Evolutionary conservation across 2,797 vertebrate species (phyloP).

Genomic region (Crocidura indochinensis): DNA sequence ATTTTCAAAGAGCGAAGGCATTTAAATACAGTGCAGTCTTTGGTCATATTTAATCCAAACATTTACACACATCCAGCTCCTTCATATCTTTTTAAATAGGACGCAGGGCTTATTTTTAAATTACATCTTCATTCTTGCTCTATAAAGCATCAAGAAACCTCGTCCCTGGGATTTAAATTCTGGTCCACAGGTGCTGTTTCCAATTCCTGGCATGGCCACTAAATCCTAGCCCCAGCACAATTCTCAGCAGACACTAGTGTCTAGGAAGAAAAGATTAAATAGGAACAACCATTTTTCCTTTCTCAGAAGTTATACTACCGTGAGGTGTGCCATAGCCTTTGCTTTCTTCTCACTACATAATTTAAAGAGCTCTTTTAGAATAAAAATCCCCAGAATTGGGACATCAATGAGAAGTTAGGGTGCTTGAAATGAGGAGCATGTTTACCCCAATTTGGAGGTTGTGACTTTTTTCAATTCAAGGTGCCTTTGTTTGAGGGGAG

Average conservation of each 20-base stretch:
- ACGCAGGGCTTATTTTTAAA: constrained; percentile 80
- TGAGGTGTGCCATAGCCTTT: neutral
- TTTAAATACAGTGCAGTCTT: constrained; percentile 65
- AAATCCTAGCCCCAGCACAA: constrained; percentile 58
- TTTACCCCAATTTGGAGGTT: constrained; percentile 7
- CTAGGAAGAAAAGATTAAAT: constrained; percentile 62
- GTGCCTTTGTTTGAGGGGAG: neutral
- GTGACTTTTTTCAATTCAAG: constrained; percentile 39
- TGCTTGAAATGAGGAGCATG: constrained; percentile 42
- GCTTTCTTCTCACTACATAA: constrained; percentile 30
- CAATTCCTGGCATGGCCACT: constrained; percentile 70
- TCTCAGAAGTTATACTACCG: constrained; percentile 25
- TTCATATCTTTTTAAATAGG: constrained; percentile 80
- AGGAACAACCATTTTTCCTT: constrained; percentile 41
- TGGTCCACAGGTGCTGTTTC: constrained; percentile 66
- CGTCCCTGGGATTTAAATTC: constrained; percentile 68
- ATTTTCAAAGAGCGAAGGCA: constrained; percentile 77
- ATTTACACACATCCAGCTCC: constrained; percentile 74
- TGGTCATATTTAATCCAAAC: constrained; percentile 79
- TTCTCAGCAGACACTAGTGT: constrained; percentile 32
- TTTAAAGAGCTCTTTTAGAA: constrained; percentile 59
- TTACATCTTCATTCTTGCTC: constrained; percentile 58
- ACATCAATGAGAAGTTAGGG: neutral
- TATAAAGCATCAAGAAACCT: constrained; percentile 59
- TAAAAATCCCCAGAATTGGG: neutral